These are phyloP conservation scores for Onychomys leucogaster DNA, from an alignment of 2,797 vertebrate genomes.

Conservation along the genomic window DNA sequence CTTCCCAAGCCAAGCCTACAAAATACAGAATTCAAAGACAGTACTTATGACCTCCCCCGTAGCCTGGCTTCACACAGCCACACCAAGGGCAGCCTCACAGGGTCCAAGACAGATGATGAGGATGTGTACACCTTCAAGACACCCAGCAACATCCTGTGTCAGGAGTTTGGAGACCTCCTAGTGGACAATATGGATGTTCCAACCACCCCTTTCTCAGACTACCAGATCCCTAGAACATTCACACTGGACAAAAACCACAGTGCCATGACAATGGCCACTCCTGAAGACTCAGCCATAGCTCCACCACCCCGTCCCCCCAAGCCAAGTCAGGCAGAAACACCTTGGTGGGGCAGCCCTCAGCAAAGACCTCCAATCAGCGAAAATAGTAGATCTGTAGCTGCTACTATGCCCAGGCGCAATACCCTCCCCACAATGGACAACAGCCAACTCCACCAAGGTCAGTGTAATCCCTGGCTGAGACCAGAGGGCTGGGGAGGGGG, in stretches of 20 bases:
- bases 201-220: constrained; percentile 92
- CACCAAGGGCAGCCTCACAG: constrained; percentile 89
- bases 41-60: constrained; percentile 94
- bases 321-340: constrained; percentile 91
- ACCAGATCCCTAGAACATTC: constrained; percentile 96
- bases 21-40: constrained; percentile 90
- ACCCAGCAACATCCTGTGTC: constrained; percentile 94
- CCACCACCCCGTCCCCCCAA: constrained; percentile 96
- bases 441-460: constrained; percentile 96
- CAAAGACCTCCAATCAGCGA: constrained; percentile 91
- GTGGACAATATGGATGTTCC: constrained; percentile 95
- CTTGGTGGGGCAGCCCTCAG: constrained; percentile 93
- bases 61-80: constrained; percentile 90
- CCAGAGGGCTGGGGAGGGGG: not conserved
- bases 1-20: constrained; percentile 95
- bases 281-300: constrained; percentile 89
- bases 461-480: not conserved
- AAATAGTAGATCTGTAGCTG: constrained; percentile 84
- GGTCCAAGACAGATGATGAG: constrained; percentile 92
- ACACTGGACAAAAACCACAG: constrained; percentile 98
- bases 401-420: constrained; percentile 96
- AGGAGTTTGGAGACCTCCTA: constrained; percentile 91
- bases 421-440: constrained; percentile 97
- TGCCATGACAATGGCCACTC: constrained; percentile 90
- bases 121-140: constrained; percentile 97